Base-by-base conservation (phyloP, 1,140 invertebrate genomes). In the Trichoplusia ni region DNA sequence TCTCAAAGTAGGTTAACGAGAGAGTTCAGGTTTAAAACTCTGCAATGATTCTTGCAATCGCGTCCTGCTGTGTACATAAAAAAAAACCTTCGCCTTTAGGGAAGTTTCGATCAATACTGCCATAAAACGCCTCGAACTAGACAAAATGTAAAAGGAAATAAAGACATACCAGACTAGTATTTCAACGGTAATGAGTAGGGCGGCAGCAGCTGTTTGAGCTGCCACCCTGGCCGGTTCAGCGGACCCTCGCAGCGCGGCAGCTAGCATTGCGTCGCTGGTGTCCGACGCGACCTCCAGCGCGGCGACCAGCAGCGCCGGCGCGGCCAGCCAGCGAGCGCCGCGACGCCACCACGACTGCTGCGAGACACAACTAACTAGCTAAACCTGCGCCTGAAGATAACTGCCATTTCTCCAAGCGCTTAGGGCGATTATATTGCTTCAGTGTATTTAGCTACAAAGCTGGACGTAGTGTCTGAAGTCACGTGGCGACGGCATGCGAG, bases 291-390 rank as follows among this genome's bases (percentile, higher is more conserved):
- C 75, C 27, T 89, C 84, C 3, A 87, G 29, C 4, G 86, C 86
- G 0, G 84, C 71, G 19, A 89, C 84, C 6, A 89, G 53, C 14
- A 89, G 61, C 4, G 84, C 85, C 0, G 86, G 85, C 1, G 81
- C 82, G 2, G 82, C 84, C 11, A 89, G 33, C 86, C 85, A 89
- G 1, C 82, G 77, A 2, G 80, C 80, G 0, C 84, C 85, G 1
- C 84, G 84, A 7, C 77, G 70, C 82, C 81, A 84, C 87, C 83
- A 86, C 0, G 81, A 82, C 71, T 84, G 77, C 84, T 89, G n/a
- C 23, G 33, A 25, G 47, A 53, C 1, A 33, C 37, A 8, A n/a
- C 25, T 13, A 40, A 0, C 8, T 3, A 11, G 8, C 7, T n/a
- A 33, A 33, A n/a, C 0, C 9, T n/a, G 11, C 9, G n/a, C n/a